These are phyloP conservation scores for Megalopta genalis DNA, from an alignment of 1,140 invertebrate genomes.

Conservation along the genomic window DNA sequence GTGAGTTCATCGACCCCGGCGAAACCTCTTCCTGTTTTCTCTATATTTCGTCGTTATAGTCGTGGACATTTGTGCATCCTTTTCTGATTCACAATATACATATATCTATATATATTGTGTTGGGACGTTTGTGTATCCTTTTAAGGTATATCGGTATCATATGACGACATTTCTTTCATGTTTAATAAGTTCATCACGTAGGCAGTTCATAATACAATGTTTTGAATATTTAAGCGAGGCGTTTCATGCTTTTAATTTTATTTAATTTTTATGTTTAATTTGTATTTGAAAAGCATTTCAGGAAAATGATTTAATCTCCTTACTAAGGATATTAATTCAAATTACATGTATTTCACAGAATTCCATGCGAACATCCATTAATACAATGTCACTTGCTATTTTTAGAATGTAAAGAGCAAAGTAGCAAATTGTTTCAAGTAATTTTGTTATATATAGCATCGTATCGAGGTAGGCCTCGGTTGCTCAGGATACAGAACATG, in stretches of 20 bases:
- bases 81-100: constrained; percentile 42
- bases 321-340: neutral
- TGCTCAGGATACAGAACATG: neutral
- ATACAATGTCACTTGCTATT: neutral
- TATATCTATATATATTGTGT: constrained; percentile 39
- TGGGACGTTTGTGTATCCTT: constrained; percentile 49
- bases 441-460: neutral
- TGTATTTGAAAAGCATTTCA: constrained; percentile 15
- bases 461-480: neutral
- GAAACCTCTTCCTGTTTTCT: constrained; percentile 52
- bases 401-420: neutral
- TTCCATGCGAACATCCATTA: neutral
- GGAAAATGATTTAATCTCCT: neutral
- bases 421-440: constrained; percentile 9
- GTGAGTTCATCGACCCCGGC: constrained; percentile 82
- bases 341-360: neutral
- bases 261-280: constrained; percentile 6
- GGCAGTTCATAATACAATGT: neutral
- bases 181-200: constrained; percentile 22
- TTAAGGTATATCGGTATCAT: constrained; percentile 23
- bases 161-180: constrained; percentile 24
- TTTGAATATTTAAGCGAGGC: neutral
- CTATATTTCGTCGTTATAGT: constrained; percentile 49
- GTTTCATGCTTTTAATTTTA: constrained; percentile 2
- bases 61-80: constrained; percentile 49